These are phyloP conservation scores for Triplophysa dalaica DNA, from an alignment of 2,113 vertebrate genomes.

Conservation along the genomic window DNA sequence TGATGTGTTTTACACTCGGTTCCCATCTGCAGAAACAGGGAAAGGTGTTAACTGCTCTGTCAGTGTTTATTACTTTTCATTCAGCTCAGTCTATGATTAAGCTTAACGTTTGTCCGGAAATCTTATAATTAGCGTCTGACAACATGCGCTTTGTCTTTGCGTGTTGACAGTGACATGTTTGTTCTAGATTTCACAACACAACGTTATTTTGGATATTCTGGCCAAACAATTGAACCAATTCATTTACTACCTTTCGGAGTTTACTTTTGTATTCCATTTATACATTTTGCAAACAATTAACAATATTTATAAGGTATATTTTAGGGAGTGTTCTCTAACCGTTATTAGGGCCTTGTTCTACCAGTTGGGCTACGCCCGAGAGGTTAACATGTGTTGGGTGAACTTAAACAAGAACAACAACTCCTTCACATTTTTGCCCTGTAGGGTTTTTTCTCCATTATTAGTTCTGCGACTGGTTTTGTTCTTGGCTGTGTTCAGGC, in stretches of 20 bases:
- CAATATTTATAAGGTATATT: too few relatives aligned
- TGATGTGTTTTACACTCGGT: background rate
- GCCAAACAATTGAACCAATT: background rate
- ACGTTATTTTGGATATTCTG: slow-evolving; percentile 4
- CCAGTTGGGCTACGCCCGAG: too few relatives aligned
- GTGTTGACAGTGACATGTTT: background rate
- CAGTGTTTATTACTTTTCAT: slow-evolving; percentile 21
- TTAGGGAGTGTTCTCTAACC: too few relatives aligned
- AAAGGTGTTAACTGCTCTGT: background rate
- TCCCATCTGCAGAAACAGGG: background rate
- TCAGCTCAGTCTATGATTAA: slow-evolving; percentile 2
- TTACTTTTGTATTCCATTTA: too few relatives aligned
- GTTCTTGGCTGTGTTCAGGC: slow-evolving; percentile 2
- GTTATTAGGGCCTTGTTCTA: too few relatives aligned
- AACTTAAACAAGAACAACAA: too few relatives aligned
- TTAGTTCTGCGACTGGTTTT: background rate
- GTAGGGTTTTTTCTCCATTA: slow-evolving; percentile 9
- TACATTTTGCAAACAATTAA: too few relatives aligned
- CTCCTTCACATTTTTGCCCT: slow-evolving; percentile 4
- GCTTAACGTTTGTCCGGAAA: slow-evolving; percentile 2
- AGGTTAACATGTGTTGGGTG: too few relatives aligned
- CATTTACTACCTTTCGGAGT: background rate
- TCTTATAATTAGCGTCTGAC: background rate
- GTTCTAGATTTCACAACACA: background rate
- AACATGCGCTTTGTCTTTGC: background rate